Evolutionary conservation across 1,140 invertebrate species (phyloP), one percentile per base, ranked within the genome.

Genomic region (Daktulosphaira vitifoliae): DNA sequence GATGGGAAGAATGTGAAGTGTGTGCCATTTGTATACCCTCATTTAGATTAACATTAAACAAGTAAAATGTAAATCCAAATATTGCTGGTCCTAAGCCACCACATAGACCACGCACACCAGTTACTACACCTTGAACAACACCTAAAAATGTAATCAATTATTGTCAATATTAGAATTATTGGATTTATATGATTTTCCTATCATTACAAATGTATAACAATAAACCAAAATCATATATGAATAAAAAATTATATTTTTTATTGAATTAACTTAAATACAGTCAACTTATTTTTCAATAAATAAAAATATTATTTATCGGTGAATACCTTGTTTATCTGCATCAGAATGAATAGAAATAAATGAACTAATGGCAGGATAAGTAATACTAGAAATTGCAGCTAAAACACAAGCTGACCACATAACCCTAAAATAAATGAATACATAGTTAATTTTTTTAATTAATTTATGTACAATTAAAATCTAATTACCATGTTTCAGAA

Each of bases 331-430:
- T 73, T 96, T 88, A 75, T 99, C 96, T 33, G 89, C 85, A 74
- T 94, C 87, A 64, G 95, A 93, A 78, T 98, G 94, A 70, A 94
- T 91, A 13, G 94, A 98, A 38, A 98, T 93, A 79, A 96, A 99
- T 37, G 96, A 90, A 77, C 92, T 96, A 72, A 99, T 98, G n/a
- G 96, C 93, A 51, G 97, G 96, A 80, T 99, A 99, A 1, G 95
- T 96, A 69, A 98, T 87, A 67, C 88, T 90, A 68, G 92, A 95
- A 65, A 98, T 81, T 13, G 95, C 92, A 42, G 96, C 96, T 65
- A 99, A 80, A 68, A 95, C 82, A 59, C 96, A 96, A 51, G 95
- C 96, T 37, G 88, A 88, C 96, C 96, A 99, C 90, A 99, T 98
- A 87, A 99, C 96, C 92, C 89, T 91, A 70, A 23, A 77, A 74